Conservation (phyloP, 2,888 invertebrate species). For the Mythimna lalbum region DNA sequence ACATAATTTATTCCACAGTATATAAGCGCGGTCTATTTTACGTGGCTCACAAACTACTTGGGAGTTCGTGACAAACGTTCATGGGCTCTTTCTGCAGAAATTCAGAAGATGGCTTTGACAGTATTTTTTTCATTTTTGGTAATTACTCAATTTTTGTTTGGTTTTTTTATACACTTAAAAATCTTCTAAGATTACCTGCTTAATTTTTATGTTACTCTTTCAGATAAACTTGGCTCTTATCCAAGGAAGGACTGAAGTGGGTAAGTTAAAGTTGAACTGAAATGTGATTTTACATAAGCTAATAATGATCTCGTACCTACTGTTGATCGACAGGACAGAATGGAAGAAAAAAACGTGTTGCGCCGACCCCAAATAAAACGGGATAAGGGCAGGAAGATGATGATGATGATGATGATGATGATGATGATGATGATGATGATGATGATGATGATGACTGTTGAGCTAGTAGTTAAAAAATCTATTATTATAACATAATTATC, state of each 20-base stretch:
- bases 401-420: too few species aligned
- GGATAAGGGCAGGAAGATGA: too few species aligned
- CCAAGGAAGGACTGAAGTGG: conserved; percentile 50
- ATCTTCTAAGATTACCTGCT: not conserved
- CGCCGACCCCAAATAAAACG: too few species aligned
- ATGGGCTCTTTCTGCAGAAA: conserved; percentile 29
- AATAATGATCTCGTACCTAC: not conserved
- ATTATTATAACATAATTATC: not conserved
- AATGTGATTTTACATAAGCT: not conserved
- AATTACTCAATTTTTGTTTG: not conserved
- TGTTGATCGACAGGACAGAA: too few species aligned
- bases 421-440: too few species aligned
- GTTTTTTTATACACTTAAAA: not conserved
- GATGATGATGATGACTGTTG: too few species aligned
- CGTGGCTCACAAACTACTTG: conserved; percentile 54
- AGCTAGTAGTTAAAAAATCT: not conserved
- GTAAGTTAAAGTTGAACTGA: conserved; percentile 55
- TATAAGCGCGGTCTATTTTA: conserved; percentile 60
- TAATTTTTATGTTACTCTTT: conserved; percentile 21
- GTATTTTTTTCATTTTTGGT: conserved; percentile 55
- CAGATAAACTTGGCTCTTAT: conserved; percentile 56
- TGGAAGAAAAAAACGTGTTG: too few species aligned
- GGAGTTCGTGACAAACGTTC: conserved; percentile 43
- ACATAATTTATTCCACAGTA: conserved; percentile 62
- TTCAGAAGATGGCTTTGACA: conserved; percentile 36